Evolutionary conservation across 2,113 vertebrate genomes (phyloP).

Genomic region (Noctilio leporinus): DNA sequence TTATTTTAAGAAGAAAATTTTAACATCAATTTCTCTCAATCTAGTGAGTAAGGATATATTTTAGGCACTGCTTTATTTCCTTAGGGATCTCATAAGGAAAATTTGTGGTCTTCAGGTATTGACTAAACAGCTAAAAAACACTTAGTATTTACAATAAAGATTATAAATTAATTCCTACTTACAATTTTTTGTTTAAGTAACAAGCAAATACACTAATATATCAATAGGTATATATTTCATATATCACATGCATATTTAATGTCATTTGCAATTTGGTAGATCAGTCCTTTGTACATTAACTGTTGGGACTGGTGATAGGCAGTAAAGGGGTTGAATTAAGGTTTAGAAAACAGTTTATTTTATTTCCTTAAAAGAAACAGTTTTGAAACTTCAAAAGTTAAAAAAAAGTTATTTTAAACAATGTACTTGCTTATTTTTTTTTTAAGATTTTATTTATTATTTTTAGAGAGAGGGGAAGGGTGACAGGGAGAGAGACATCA

Average conservation of each 20-base stretch:
- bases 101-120: neutral
- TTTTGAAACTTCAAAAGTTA: neutral
- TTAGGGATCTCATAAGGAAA: neutral
- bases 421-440: neutral
- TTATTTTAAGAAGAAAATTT: neutral
- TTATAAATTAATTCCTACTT: neutral
- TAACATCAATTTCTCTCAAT: neutral
- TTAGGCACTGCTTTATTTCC: neutral
- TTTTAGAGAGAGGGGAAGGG: too few species aligned
- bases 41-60: neutral
- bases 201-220: neutral
- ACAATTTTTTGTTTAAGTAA: neutral
- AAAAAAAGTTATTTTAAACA: neutral
- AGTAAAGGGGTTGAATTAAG: neutral
- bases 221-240: neutral
- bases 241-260: neutral
- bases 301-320: neutral
- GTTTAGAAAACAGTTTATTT: neutral
- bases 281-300: neutral
- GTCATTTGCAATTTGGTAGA: neutral
- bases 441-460: neutral
- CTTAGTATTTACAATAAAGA: neutral
- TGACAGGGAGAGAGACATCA: too few species aligned
- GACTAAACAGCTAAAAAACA: neutral
- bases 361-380: neutral